These are phyloP conservation scores for Rafetus swinhoei DNA, from an alignment of 2,113 vertebrate genomes.

Conservation along the genomic window DNA sequence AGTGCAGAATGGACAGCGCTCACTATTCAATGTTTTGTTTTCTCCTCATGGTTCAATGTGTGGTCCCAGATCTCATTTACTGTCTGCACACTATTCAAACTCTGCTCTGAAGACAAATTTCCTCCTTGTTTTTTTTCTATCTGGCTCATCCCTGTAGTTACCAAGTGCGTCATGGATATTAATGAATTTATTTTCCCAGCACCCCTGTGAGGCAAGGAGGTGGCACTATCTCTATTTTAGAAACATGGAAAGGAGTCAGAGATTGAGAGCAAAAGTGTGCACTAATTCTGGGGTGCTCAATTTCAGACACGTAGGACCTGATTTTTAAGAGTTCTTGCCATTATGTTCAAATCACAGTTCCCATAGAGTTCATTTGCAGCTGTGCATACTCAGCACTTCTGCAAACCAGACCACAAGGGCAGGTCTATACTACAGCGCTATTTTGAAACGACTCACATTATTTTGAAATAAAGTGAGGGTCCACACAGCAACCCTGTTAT, in stretches of 20 bases:
- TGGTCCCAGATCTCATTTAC: neutral
- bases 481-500: no score
- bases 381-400: neutral
- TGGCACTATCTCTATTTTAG: neutral
- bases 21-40: neutral
- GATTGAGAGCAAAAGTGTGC: neutral
- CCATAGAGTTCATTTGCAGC: neutral
- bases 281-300: neutral
- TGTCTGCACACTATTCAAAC: neutral
- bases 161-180: neutral
- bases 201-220: neutral
- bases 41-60: neutral
- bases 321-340: neutral
- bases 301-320: neutral
- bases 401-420: neutral
- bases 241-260: neutral
- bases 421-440: no score
- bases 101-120: neutral
- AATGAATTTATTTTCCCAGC: neutral
- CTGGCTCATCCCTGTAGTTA: neutral
- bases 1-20: neutral
- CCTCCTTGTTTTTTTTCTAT: neutral
- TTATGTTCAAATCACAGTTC: neutral
- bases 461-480: no score
- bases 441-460: no score